Evolutionary conservation across 1,140 invertebrate species (phyloP), one percentile per base, ranked within the genome.

Genomic region (Dreissena rostriformis): DNA sequence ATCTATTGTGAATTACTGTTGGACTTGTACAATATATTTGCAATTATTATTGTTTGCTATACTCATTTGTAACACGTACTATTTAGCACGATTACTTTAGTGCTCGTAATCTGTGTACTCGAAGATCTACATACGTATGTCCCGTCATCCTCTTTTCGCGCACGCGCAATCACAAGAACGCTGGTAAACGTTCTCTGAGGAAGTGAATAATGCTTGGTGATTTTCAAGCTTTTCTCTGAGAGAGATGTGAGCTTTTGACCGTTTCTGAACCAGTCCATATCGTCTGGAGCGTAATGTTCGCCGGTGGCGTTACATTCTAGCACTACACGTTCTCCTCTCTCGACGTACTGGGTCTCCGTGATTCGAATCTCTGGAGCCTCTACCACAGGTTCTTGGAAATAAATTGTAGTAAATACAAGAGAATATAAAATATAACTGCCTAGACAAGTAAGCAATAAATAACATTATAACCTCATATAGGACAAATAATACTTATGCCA

Each of bases 191-290:
- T 91, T 57, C 86, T 87, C 83, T 86, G 83, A 51, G 80, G 67
- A 55, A 90, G 67, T 6, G 85, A 87, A 65, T 87, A 87, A 51
- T 83, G 75, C 77, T 90, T 88, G 19, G 83, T 76, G 66, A 90
- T 88, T n/a, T 76, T 63, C 39, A 90, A 80, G 26, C 85, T 84
- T 75, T 61, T 83, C 51, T 51, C 39, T 26, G 57, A 24, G 15
- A 86, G 52, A 57, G 83, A 79, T 11, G 68, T 55, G n/a, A 91
- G 78, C 84, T 91, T 89, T 61, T 88, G 75, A 52, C 91, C 91
- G 76, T 91, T 87, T 82, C 89, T 89, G 72, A 91, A 91, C 91
- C 91, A 91, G 82, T 91, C 91, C n/a, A 91, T 85, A 4, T 88
- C 88, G 19, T 91, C 89, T n/a, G 88, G 89, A 0, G 88, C 86